Evolutionary conservation across 2,797 vertebrate species (phyloP).

Genomic region (Cryptoprocta ferox): DNA sequence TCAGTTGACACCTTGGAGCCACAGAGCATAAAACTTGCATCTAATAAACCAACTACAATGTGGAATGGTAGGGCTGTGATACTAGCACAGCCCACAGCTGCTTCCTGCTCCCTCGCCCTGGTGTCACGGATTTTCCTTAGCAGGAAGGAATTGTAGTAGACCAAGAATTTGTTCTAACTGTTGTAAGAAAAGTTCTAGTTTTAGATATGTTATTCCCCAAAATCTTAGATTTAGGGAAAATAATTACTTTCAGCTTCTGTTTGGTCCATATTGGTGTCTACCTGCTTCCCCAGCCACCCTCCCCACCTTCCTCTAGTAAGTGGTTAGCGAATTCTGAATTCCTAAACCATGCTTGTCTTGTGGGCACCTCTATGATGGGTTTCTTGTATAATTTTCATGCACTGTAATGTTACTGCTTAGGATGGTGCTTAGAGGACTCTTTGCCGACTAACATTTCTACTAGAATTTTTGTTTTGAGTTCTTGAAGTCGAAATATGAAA

Average conservation of each 20-base stretch:
- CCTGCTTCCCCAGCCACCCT: neutral
- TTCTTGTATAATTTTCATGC: neutral
- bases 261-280: neutral
- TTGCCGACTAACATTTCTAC: neutral
- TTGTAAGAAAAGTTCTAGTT: neutral
- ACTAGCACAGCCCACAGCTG: neutral
- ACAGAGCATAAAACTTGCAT: slow-evolving; percentile 82
- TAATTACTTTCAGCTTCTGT: neutral
- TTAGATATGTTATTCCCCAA: neutral
- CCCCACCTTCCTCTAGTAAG: accelerated
- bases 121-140: neutral
- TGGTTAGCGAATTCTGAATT: neutral
- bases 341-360: neutral
- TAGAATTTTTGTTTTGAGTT: slow-evolving; percentile 60
- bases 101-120: neutral
- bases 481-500: slow-evolving; percentile 55
- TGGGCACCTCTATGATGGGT: neutral
- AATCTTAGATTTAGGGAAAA: neutral
- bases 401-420: neutral
- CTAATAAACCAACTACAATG: slow-evolving; percentile 80
- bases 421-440: neutral
- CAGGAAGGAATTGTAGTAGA: neutral
- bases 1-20: slow-evolving; percentile 77
- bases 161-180: neutral
- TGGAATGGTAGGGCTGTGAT: neutral